phyloP scores from a whole-genome alignment of 2,113 vertebrate species.

The Conger conger region DNA sequence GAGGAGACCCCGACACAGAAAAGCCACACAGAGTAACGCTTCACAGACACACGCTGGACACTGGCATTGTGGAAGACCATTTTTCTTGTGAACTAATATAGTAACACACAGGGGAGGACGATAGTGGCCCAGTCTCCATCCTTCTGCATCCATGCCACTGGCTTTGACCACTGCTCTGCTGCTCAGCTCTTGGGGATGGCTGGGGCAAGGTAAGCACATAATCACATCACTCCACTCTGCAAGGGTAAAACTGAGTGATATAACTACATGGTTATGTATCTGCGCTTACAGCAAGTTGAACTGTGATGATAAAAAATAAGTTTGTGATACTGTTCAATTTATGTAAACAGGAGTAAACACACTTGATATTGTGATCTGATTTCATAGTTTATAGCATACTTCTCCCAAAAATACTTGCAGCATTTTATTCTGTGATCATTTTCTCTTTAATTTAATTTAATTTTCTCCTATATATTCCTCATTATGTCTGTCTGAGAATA shows the following conservation, averaged over 20 bases:
- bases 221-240: not conserved
- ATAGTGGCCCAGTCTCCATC: not conserved
- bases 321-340: not conserved
- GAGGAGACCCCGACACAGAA: not conserved
- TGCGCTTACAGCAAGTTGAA: not conserved
- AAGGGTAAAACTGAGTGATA: not conserved
- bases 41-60: conserved; percentile 9
- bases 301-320: not conserved
- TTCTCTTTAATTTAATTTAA: not conserved
- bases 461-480: not conserved
- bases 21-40: conserved; percentile 4
- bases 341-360: not conserved
- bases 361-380: not conserved
- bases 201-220: conserved; percentile 57
- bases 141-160: conserved; percentile 41
- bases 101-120: not conserved
- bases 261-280: not conserved
- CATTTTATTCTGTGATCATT: not conserved
- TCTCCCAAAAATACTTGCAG: not conserved
- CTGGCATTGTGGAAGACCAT: not conserved
- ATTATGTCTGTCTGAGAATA: not conserved
- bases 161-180: conserved; percentile 50
- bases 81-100: not conserved
- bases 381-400: not conserved
- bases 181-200: conserved; percentile 53